Evolutionary conservation across 2,797 vertebrate genomes (phyloP).

Genomic region (Buphagus erythrorhynchus): DNA sequence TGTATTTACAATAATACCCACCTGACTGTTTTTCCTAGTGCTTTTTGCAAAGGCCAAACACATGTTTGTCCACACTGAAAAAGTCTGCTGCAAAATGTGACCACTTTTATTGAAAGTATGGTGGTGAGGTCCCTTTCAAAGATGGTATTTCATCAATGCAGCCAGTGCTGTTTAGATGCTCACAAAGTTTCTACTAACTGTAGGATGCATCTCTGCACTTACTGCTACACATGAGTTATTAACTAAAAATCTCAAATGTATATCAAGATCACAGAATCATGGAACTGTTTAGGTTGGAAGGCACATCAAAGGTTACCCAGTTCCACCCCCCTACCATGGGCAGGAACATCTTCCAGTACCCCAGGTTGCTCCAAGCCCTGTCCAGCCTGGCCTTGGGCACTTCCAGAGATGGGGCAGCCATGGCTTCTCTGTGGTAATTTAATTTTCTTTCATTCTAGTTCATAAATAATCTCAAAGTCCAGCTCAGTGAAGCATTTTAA

Average conservation of each 20-base stretch:
- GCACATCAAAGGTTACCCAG: not conserved
- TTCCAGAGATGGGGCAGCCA: not conserved
- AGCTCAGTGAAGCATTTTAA: not conserved
- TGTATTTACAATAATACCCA: fast-evolving
- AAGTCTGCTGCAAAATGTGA: not conserved
- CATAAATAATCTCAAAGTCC: not conserved
- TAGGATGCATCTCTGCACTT: fast-evolving
- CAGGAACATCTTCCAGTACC: not conserved
- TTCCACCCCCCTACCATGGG: fast-evolving
- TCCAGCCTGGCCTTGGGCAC: not conserved
- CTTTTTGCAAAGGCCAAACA: not conserved
- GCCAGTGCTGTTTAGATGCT: not conserved
- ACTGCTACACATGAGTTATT: not conserved
- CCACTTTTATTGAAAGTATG: not conserved
- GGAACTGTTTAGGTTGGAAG: not conserved
- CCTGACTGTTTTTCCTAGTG: not conserved
- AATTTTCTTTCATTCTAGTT: not conserved
- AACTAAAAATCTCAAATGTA: not conserved
- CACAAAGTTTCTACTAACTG: not conserved
- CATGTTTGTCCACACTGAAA: fast-evolving
- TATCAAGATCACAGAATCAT: not conserved
- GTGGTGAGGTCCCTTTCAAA: not conserved
- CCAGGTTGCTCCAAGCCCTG: not conserved
- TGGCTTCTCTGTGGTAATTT: not conserved
- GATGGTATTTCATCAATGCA: not conserved